These are phyloP conservation scores for Poecilus cupreus DNA, from an alignment of 2,888 invertebrate genomes.

Conservation along the genomic window DNA sequence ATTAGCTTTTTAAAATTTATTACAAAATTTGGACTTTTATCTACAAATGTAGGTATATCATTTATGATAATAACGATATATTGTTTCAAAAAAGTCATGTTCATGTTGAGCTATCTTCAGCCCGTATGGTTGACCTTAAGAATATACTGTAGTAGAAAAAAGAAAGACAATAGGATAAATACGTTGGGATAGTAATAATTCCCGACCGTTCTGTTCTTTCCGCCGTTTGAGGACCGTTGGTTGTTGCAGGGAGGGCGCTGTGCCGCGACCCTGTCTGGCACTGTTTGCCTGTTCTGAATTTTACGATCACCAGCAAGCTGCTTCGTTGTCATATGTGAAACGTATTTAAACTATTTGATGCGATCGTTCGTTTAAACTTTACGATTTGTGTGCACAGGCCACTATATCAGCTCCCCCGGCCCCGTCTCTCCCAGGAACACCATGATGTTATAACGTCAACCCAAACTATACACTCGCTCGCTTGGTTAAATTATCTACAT, in stretches of 20 bases:
- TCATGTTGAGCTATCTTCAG: too few species aligned
- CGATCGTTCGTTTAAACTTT: constrained; percentile 50
- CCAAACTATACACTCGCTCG: neutral
- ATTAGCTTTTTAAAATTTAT: too few species aligned
- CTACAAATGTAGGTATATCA: too few species aligned
- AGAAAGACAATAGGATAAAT: too few species aligned
- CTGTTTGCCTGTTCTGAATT: constrained; percentile 19
- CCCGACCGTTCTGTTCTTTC: too few species aligned
- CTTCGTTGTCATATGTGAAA: constrained; percentile 50
- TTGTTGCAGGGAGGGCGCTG: neutral
- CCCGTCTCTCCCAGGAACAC: neutral
- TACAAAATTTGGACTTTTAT: too few species aligned
- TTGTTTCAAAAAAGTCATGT: too few species aligned
- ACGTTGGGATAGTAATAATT: too few species aligned
- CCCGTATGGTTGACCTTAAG: too few species aligned
- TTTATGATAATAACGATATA: too few species aligned
- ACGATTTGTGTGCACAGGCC: constrained; percentile 50
- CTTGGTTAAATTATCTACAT: constrained; percentile 29
- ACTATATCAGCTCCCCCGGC: constrained; percentile 15
- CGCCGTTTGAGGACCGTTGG: neutral
- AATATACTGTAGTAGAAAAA: too few species aligned
- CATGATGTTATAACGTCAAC: neutral
- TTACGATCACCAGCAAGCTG: constrained; percentile 43
- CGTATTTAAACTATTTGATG: constrained; percentile 53
- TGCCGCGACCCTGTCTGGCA: neutral